Base-by-base conservation (phyloP, 2,113 vertebrate species). In the Anolis sagrei region DNA sequence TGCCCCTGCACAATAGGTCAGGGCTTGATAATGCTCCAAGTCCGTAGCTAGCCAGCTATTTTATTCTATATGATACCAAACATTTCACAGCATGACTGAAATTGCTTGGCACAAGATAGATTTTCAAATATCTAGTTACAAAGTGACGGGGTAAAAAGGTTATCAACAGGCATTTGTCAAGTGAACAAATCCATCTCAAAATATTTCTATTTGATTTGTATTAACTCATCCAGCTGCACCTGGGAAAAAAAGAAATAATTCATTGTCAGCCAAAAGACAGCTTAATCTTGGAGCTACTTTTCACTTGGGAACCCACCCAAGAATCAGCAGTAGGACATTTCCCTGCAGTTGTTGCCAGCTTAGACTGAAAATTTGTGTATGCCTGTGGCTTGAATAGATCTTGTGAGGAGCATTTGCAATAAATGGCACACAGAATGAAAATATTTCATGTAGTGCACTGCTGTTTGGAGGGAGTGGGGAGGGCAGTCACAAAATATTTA, bases 121-220 rank as follows among this genome's bases (percentile, higher is more conserved):
- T 7, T 87, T 74, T 25, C 34, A 88, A 86, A 92, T 89, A 64
- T 68, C 72, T n/a, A 51, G 39, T 91, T 68, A 87, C 68, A 76
- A 72, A 78, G 58, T 51, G 80, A 18, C 68, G 76, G 27, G 8
- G 32, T 78, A 18, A 86, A 90, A n/a, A 61, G 11, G 3, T 87
- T 91, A 85, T 81, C 76, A 90, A 85, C 84, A 62, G 72, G 2
- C 61, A 84, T 90, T 86, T 88, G 7, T 62, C 81, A 91, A 93
- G 85, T 82, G 74, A 80, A 84, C 77, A 73, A 79, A 79, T 85
- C 39, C 27, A 72, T 79, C 79, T 58, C 76, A 86, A 80, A 76
- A 48, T 82, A 48, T 1, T 83, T 32, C 49, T 87, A 9, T 13
- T 0, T 80, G 83, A 88, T 58, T 79, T 19, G 61, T 82, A 86